Conservation (phyloP, 2,797 vertebrate genomes). For the Hirundo rustica region DNA sequence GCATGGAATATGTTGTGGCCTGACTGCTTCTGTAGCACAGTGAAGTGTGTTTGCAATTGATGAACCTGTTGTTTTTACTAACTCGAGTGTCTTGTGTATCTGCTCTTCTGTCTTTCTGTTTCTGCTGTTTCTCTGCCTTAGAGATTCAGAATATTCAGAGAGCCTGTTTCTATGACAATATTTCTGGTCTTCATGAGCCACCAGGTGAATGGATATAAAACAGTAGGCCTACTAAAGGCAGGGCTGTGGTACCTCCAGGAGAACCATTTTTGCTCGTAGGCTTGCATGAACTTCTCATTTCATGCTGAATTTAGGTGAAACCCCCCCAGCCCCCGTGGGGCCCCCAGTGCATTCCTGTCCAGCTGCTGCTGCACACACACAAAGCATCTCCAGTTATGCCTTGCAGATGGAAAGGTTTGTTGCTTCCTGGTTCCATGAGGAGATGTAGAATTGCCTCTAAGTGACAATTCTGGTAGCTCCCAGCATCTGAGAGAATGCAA, state of each 20-base stretch:
- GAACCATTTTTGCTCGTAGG: conserved; percentile 82
- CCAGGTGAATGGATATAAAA: conserved; percentile 90
- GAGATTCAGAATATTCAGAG: conserved; percentile 98
- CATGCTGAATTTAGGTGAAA: conserved; percentile 73
- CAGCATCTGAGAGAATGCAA: conserved; percentile 30
- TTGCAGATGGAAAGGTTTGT: conserved; percentile 65
- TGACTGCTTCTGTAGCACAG: conserved; percentile 45
- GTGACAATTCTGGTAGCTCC: conserved; percentile 27
- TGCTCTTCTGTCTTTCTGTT: conserved; percentile 79
- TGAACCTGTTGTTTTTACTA: conserved; percentile 76
- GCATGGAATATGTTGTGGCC: conserved; percentile 59
- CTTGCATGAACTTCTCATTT: conserved; percentile 86
- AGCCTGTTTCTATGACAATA: conserved; percentile 99
- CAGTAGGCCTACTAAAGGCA: conserved; percentile 75
- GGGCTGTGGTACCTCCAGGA: conserved; percentile 74
- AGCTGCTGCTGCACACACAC: conserved; percentile 73
- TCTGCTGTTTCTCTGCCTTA: conserved; percentile 83
- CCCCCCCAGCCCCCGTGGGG: conserved; percentile 30
- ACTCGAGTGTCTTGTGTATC: conserved; percentile 79
- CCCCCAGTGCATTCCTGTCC: conserved; percentile 65
- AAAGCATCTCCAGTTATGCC: conserved; percentile 64
- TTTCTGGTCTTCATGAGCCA: conserved; percentile 94
- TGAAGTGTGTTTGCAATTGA: conserved; percentile 74
- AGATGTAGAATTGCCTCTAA: conserved; percentile 63
- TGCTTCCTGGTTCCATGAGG: conserved; percentile 66